Base-by-base conservation (phyloP, 2,113 vertebrate species). In the Garra rufa region DNA sequence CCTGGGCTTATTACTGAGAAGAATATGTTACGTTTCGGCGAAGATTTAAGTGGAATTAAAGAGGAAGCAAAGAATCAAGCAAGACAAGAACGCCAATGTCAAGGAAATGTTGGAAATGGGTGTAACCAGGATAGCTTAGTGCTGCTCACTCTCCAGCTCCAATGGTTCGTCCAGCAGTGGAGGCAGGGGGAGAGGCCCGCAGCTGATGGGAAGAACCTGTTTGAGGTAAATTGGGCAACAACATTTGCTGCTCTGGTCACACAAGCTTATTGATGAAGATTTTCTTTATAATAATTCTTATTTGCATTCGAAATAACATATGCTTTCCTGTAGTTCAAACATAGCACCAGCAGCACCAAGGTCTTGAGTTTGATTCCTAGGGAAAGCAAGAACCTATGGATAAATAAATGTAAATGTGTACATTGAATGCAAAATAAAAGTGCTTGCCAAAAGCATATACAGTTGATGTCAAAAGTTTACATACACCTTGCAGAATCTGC, bases 141-240 rank as follows among this genome's bases (percentile, higher is more conserved):
- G 82, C 91, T 94, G 63, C 95, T 98, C 44, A 96, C 94, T 69
- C 89, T 98, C 92, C 96, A 98, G 91, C 96, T 99, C 83, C 95
- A 96, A 77, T 95, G 96, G 95, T 95, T 98, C 89, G 94, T 99
- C 74, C 97, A 98, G 88, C 92, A 94, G 86, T 98, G 97, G 96
- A 94, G 93, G 57, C 95, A 95, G 89, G 94, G 95, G 81, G 95
- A 96, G 86, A 83, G 83, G 77, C 63, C 87, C 17, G 19, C 34
- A 44, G 94, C 61, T 0, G 94, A 95, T 48, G 90, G 92, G 34
- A 95, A 94, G 83, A 94, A 95, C 87, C 94, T 96, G 74, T 89
- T 96, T 84, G 95, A 97, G 95, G 96, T 96, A 94, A 28, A 77
- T 21, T 11, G 11, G 11, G 50, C 21, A 4, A 50, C n/a, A 8